A percentile compares a stretch with the other conserved stretches of the same genome.
Conservation (phyloP, 2,797 vertebrate species). For the Euthynnus affinis region DNA sequence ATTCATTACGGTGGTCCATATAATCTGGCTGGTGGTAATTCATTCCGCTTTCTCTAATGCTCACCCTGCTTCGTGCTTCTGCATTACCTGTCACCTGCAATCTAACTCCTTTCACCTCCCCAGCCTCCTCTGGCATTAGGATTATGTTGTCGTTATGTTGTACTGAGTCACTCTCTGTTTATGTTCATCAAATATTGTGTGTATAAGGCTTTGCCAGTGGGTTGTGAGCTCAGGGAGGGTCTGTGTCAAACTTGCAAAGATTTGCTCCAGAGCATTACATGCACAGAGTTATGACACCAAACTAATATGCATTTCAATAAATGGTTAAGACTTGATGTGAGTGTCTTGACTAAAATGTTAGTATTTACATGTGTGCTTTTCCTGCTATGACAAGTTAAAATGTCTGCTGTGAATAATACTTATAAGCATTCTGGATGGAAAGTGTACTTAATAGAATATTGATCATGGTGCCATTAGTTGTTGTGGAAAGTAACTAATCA, state of each 20-base stretch:
- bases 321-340: background rate
- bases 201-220: background rate
- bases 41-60: background rate
- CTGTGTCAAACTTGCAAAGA: background rate
- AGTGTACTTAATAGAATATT: conserved; percentile 8
- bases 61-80: too few species aligned
- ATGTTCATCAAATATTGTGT: background rate
- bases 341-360: background rate
- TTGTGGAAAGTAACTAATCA: conserved; percentile 38
- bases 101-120: background rate
- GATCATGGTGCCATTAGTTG: conserved; percentile 34
- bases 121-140: background rate
- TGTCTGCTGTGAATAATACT: background rate
- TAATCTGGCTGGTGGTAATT: background rate
- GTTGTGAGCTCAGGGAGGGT: background rate
- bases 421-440: background rate
- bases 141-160: background rate
- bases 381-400: conserved; percentile 2
- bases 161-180: too few species aligned
- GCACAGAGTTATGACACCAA: background rate
- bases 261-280: background rate
- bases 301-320: background rate
- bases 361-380: background rate
- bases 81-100: background rate
- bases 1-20: background rate